Evolutionary conservation across 2,888 invertebrate species (phyloP), one percentile per base, ranked within the genome.

Genomic region (Drosophila planitibia): DNA sequence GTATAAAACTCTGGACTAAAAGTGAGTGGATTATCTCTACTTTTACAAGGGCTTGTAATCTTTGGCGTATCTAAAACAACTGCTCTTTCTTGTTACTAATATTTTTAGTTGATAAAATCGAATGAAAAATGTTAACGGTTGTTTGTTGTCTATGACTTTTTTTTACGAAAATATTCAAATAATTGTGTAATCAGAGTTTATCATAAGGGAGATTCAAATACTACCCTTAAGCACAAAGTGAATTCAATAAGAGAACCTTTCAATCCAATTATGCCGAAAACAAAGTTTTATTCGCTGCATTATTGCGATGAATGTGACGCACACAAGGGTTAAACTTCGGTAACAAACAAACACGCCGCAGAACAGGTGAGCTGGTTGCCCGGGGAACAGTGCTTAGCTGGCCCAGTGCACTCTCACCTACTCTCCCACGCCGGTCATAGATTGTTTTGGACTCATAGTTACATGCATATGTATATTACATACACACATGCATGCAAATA

Each of bases 341-440:
- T 14, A 37, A n/a, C 12, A 60, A 25, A 10, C 57, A 37, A 22
- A 10, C n/a, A 16, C 14, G 14, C 33, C 30, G 6, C 7, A 32
- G 10, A 33, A 61, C 65, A 77, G 66, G 55, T 76, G 77, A 25
- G 30, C 35, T 44, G 65, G 54, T 52, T 75, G 74, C 60, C 80
- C 75, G 80, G 63, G 75, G 33, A 64, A 22, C 62, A 54, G 37
- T 60, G 19, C 44, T n/a, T 58, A 35, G 12, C 52, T 49, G 4
- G 33, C 19, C 35, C 44, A 41, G 30, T 69, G 65, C 59, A 28
- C 2, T 32, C 28, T 47, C 60, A 19, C 25, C 58, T 33, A 28
- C 22, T 47, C 60, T 16, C 25, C 54, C 32, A 44, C 22, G 39
- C 59, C 9, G 59, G 47, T 41, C 37, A 4, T 4, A 33, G 30